These are phyloP conservation scores for Ovis canadensis DNA, from an alignment of 2,113 vertebrate genomes.

Conservation along the genomic window DNA sequence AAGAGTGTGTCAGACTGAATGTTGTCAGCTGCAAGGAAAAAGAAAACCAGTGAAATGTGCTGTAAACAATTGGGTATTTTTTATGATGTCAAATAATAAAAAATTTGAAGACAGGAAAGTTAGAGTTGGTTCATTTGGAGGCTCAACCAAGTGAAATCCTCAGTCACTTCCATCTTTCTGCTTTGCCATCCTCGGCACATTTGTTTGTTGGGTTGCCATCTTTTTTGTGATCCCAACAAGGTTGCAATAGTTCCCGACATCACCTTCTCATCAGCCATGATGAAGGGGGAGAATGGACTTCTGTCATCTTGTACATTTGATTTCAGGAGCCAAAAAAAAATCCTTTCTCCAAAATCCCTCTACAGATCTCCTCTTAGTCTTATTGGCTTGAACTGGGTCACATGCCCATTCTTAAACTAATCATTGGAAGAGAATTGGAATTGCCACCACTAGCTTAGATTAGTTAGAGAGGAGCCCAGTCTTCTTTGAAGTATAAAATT, in stretches of 20 bases:
- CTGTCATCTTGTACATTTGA: background rate
- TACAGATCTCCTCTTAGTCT: background rate
- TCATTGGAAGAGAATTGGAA: slow-evolving; percentile 4
- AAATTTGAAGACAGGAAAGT: background rate
- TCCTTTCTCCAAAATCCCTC: background rate
- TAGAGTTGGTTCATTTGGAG: background rate
- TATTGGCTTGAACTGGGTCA: background rate
- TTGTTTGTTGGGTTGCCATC: background rate
- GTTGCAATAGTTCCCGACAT: background rate
- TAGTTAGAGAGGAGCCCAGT: background rate
- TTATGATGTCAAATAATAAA: background rate
- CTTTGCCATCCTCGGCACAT: background rate
- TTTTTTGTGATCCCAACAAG: background rate
- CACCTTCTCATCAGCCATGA: background rate
- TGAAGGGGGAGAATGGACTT: background rate
- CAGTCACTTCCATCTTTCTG: background rate
- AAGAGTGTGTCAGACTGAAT: background rate
- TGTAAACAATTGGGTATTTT: background rate
- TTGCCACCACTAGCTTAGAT: background rate
- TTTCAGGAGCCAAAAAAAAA: background rate
- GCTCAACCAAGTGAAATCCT: background rate
- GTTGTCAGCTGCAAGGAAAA: background rate
- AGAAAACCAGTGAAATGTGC: background rate
- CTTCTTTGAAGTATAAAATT: background rate
- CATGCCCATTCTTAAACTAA: background rate